phyloP scores from a whole-genome alignment of 1,140 invertebrate genomes.

The Cardiocondyla obscurior region DNA sequence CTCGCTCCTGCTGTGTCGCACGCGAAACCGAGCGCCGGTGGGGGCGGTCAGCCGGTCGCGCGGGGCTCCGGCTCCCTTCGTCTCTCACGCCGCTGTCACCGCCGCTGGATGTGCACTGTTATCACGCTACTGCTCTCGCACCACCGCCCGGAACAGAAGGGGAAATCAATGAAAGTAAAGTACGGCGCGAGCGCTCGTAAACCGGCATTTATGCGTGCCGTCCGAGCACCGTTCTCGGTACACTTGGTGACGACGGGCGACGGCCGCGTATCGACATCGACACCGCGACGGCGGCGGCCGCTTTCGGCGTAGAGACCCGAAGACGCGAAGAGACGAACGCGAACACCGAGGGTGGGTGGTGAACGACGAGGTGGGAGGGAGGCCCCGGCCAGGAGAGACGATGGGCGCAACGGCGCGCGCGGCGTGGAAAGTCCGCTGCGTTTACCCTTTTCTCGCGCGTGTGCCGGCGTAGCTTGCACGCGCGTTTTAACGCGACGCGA shows the following conservation, averaged over 20 bases:
- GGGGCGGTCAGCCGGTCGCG: conserved; percentile 2
- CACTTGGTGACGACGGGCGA: conserved; percentile 48
- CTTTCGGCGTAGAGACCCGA: conserved; percentile 45
- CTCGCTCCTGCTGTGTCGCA: conserved; percentile 37
- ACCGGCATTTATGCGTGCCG: conserved; percentile 73
- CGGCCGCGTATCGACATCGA: conserved; percentile 57
- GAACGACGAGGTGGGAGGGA: background rate
- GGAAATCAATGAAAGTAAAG: conserved; percentile 77
- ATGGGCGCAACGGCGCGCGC: background rate
- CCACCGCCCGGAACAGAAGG: conserved; percentile 76
- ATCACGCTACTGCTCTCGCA: conserved; percentile 70
- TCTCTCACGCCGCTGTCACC: conserved; percentile 16
- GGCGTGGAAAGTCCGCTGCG: too few relatives aligned
- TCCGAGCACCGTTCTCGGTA: conserved; percentile 37
- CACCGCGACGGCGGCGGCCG: conserved; percentile 34
- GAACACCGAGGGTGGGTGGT: background rate
- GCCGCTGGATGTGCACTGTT: conserved; percentile 51
- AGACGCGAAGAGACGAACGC: conserved; percentile 29
- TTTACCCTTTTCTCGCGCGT: too few relatives aligned
- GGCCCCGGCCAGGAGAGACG: background rate
- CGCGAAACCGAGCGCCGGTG: conserved; percentile 65
- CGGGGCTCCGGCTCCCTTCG: conserved; percentile 1
- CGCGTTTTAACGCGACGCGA: too few relatives aligned
- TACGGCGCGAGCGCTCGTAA: conserved; percentile 68
- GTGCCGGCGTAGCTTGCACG: background rate